Conservation (phyloP, 2,888 invertebrate species). For the Andricus curvator region DNA sequence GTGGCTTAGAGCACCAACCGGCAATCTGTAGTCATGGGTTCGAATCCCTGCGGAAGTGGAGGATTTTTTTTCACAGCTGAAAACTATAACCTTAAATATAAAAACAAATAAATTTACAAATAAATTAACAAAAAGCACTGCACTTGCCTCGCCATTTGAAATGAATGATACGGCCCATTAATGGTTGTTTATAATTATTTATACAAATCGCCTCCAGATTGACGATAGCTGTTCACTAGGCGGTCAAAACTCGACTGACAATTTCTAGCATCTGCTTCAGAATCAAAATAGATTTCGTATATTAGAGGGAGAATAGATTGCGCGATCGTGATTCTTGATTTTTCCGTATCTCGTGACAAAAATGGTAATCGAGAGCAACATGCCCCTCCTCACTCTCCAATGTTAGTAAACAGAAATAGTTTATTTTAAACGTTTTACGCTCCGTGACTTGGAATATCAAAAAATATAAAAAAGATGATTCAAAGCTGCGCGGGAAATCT, state of each 20-base stretch:
- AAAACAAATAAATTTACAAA: too few relatives aligned
- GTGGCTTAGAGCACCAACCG: too few relatives aligned
- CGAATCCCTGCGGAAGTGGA: too few relatives aligned
- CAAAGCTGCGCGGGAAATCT: too few relatives aligned
- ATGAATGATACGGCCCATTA: conserved; percentile 64
- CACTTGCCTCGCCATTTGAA: conserved; percentile 68
- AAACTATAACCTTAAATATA: too few relatives aligned
- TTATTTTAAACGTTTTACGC: neutral
- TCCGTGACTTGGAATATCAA: too few relatives aligned
- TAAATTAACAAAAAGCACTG: neutral
- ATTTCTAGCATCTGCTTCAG: conserved; percentile 32
- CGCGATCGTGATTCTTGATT: neutral
- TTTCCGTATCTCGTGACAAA: conserved; percentile 7
- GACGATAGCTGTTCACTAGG: conserved; percentile 44
- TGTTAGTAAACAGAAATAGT: neutral
- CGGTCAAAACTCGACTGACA: conserved; percentile 45
- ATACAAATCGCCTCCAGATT: conserved; percentile 25
- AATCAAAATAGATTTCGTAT: conserved; percentile 48
- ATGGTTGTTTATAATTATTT: too few relatives aligned
- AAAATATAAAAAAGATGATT: too few relatives aligned
- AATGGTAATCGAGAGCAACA: neutral
- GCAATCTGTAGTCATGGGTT: too few relatives aligned
- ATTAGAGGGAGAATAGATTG: conserved; percentile 9
- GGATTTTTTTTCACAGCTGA: too few relatives aligned
- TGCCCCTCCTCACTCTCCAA: neutral